These are phyloP conservation scores for Amblyteles armatorius DNA, from an alignment of 2,888 invertebrate species.

Conservation along the genomic window DNA sequence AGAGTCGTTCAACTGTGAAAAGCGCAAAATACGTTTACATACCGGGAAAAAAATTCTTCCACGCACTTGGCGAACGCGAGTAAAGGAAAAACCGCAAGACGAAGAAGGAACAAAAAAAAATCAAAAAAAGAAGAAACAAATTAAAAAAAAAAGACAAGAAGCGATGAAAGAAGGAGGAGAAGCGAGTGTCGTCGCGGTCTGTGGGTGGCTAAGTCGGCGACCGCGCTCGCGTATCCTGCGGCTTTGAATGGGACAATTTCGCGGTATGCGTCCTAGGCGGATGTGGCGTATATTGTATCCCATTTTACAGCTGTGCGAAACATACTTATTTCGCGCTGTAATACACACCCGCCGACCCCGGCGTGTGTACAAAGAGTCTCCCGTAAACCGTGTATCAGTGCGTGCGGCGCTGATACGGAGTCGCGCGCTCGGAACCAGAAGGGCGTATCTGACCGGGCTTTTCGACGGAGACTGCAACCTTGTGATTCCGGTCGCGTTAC, in stretches of 20 bases:
- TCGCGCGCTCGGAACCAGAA: no score
- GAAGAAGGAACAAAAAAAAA: no score
- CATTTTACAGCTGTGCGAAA: not conserved
- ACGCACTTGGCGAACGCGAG: no score
- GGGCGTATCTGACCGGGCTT: no score
- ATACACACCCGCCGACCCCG: not conserved
- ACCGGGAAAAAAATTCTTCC: no score
- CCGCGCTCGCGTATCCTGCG: constrained; percentile 24
- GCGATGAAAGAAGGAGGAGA: not conserved
- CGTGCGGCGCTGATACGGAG: no score
- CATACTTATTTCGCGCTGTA: constrained; percentile 15
- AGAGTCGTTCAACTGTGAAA: no score
- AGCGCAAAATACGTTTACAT: no score
- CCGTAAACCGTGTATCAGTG: not conserved
- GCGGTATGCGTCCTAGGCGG: constrained; percentile 30
- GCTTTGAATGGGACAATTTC: constrained; percentile 28
- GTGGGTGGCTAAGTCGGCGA: constrained; percentile 28
- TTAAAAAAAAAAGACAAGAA: not conserved
- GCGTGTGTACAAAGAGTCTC: not conserved
- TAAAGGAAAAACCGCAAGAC: no score
- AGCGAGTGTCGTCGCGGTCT: constrained; percentile 12
- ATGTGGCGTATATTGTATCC: constrained; percentile 34
- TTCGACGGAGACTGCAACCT: no score
- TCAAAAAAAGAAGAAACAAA: not conserved
- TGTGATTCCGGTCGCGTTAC: no score